Evolutionary conservation across 2,797 vertebrate species (phyloP), one percentile per base, ranked within the genome.

Genomic region (Lemur catta): DNA sequence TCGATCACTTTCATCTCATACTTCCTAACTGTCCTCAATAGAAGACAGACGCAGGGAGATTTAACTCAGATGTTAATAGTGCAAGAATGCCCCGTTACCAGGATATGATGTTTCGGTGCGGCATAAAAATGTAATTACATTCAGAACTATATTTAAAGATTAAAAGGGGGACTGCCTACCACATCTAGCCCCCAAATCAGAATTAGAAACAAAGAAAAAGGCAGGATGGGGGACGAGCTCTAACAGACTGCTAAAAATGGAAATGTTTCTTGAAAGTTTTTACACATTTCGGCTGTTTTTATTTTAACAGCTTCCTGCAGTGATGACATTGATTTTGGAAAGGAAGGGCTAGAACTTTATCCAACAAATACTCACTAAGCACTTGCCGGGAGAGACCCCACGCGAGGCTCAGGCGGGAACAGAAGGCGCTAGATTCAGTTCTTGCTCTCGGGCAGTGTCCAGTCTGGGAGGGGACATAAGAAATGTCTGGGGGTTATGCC

Each of bases 111-210:
- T 97, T 96, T 97, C 80, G 84, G 96, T 93, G 93, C 93, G 91
- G 97, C 97, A 97, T 96, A 97, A 96, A 97, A 97, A 97, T 95
- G 94, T 98, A 97, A 98, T 98, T 98, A 96, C 97, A 91, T 96
- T 97, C 97, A 97, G 97, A 93, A 97, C 95, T 97, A 93, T 96
- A 96, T 96, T 98, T 96, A 97, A 97, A 98, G 97, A 98, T 98
- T 97, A 96, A 97, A 98, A 97, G 96, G 93, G 96, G 93, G 96
- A 91, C 97, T 97, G 97, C 97, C 97, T 97, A 93, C 97, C 97
- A 96, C 97, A 96, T 95, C 97, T 93, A 97, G 97, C 96, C 96
- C 96, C 95, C 46, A 80, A 94, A 85, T 97, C 95, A 69, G 97
- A 97, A 97, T 97, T 96, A 94, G 97, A 97, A 97, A 97, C 97